phyloP scores from a whole-genome alignment of 1,140 invertebrate genomes.

The Aphis gossypii region DNA sequence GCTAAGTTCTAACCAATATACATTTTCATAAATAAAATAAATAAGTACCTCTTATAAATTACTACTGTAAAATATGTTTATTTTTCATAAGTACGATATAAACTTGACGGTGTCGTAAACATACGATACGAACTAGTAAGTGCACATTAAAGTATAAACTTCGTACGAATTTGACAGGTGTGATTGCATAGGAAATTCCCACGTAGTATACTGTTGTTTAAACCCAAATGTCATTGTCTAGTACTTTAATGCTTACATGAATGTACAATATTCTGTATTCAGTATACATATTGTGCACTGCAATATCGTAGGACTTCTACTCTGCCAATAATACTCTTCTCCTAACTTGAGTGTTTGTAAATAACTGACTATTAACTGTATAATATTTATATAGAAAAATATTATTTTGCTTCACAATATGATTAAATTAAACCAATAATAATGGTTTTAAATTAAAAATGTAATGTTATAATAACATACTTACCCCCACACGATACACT shows the following conservation, averaged over 20 bases:
- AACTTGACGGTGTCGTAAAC: background rate
- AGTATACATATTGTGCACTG: background rate
- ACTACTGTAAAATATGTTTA: background rate
- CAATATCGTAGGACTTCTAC: background rate
- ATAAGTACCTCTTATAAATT: background rate
- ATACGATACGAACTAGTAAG: background rate
- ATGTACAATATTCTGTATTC: background rate
- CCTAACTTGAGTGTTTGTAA: background rate
- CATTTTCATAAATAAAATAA: too few relatives aligned
- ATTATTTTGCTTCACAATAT: background rate
- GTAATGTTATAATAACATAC: background rate
- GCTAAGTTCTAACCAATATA: background rate
- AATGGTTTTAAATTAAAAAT: background rate
- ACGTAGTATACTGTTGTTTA: background rate
- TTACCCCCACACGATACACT: background rate
- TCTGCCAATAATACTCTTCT: background rate
- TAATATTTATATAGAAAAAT: background rate
- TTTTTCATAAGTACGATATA: background rate
- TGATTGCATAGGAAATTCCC: background rate
- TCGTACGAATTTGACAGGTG: background rate
- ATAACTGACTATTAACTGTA: background rate
- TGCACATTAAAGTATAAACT: constrained; percentile 8
- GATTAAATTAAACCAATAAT: background rate
- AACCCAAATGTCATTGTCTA: background rate
- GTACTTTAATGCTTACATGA: background rate